phyloP scores from a whole-genome alignment of 92 coral and sea anemone genomes.

The Epizoanthus stellaris region DNA sequence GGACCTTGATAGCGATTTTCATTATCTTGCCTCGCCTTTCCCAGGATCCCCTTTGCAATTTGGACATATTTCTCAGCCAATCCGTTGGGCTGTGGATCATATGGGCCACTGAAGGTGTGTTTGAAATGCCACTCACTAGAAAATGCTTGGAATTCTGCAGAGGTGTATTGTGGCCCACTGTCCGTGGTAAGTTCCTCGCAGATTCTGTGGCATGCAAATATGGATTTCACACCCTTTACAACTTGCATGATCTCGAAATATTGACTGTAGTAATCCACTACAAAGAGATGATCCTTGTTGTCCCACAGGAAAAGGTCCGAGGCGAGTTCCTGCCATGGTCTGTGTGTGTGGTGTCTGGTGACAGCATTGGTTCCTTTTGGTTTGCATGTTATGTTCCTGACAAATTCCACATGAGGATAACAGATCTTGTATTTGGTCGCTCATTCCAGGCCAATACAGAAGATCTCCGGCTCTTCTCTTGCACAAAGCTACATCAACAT shows the following conservation, averaged over 20 bases:
- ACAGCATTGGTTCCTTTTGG: constrained; percentile 5
- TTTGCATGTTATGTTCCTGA: neutral
- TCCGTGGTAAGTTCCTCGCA: constrained; percentile 19
- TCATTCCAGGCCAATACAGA: constrained; percentile 39
- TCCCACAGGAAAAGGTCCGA: constrained; percentile 8
- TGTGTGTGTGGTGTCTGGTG: neutral
- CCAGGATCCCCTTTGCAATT: constrained; percentile 23
- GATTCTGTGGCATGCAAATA: constrained; percentile 3
- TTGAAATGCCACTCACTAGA: constrained; percentile 5
- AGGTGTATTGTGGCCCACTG: constrained; percentile 32
- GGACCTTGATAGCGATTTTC: constrained; percentile 5
- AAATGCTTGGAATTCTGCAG: constrained; percentile 5
- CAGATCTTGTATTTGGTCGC: constrained; percentile 17
- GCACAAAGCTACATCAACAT: constrained; percentile 10
- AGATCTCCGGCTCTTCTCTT: constrained; percentile 26
- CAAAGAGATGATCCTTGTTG: neutral
- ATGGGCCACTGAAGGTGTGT: constrained; percentile 1
- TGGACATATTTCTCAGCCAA: constrained; percentile 18
- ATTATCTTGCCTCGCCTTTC: neutral
- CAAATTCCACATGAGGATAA: constrained; percentile 1
- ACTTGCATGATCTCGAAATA: constrained; percentile 15
- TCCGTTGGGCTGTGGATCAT: constrained; percentile 23
- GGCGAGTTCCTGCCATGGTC: constrained; percentile 25
- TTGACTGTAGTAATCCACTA: constrained; percentile 19
- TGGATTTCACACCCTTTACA: neutral